Conservation (phyloP, 2,888 invertebrate species). For the Neoascia interrupta region DNA sequence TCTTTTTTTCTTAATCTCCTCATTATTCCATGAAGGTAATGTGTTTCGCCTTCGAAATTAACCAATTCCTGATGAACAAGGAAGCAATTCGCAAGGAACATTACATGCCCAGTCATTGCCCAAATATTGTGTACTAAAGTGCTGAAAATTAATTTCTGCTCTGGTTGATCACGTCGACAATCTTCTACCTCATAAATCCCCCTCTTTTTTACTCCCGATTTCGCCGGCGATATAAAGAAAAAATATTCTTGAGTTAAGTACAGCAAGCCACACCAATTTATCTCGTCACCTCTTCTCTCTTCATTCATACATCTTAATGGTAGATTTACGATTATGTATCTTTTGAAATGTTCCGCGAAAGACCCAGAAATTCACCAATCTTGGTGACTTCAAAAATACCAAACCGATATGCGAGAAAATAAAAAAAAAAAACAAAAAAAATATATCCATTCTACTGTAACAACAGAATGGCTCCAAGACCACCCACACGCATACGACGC, state of each 20-base stretch:
- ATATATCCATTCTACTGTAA: no score
- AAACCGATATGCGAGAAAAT: conserved; percentile 31
- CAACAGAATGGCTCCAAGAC: conserved; percentile 19
- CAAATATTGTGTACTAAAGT: conserved; percentile 27
- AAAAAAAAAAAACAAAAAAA: conserved; percentile 13
- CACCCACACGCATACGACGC: conserved; percentile 43
- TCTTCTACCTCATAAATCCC: conserved; percentile 53
- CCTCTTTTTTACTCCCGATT: not conserved
- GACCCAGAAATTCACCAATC: conserved; percentile 18
- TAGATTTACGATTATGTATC: conserved; percentile 59
- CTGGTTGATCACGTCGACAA: conserved; percentile 29
- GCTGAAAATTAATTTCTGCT: conserved; percentile 52
- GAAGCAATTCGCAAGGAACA: conserved; percentile 32
- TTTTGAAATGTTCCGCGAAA: conserved; percentile 41
- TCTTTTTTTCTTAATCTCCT: no score
- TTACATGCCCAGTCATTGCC: conserved; percentile 17
- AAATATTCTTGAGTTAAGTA: not conserved
- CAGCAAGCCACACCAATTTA: conserved; percentile 29
- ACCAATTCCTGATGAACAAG: conserved; percentile 22
- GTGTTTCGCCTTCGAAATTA: conserved; percentile 2
- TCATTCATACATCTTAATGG: conserved; percentile 59
- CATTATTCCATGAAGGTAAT: not conserved
- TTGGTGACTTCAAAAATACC: conserved; percentile 42
- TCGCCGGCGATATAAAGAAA: no score
- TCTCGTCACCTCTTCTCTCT: conserved; percentile 17